phyloP scores from a whole-genome alignment of 2,113 vertebrate genomes.

The Cochlearius cochlearius region DNA sequence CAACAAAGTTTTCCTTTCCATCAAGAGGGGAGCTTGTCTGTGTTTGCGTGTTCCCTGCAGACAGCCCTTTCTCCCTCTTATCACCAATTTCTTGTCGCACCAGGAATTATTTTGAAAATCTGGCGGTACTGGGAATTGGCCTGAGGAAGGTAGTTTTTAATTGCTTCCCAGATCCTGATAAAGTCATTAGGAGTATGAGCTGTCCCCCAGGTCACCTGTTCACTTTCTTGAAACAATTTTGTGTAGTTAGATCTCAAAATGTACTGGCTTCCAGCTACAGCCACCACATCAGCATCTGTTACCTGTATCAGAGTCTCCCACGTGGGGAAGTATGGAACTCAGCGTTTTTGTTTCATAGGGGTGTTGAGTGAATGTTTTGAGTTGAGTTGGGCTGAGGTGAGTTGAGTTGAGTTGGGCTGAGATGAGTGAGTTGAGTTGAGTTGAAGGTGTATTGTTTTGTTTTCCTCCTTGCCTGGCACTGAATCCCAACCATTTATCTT shows the following conservation, averaged over 20 bases:
- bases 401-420: neutral
- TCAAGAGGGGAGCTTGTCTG: neutral
- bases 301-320: neutral
- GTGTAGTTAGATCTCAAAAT: neutral
- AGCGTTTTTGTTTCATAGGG: fast-evolving
- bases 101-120: neutral
- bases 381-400: neutral
- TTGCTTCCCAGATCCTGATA: neutral
- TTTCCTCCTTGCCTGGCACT: neutral
- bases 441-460: neutral
- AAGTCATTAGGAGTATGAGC: neutral
- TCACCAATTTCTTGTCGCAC: neutral
- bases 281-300: neutral
- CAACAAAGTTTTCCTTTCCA: neutral
- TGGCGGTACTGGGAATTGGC: neutral
- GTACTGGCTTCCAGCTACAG: neutral
- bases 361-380: neutral
- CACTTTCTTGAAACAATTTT: neutral
- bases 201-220: neutral
- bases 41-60: neutral
- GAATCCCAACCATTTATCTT: neutral
- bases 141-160: neutral
- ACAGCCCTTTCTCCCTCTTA: neutral
- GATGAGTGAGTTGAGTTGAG: neutral
- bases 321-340: neutral